Conservation (phyloP, 2,888 invertebrate species). For the Aromia moschata region DNA sequence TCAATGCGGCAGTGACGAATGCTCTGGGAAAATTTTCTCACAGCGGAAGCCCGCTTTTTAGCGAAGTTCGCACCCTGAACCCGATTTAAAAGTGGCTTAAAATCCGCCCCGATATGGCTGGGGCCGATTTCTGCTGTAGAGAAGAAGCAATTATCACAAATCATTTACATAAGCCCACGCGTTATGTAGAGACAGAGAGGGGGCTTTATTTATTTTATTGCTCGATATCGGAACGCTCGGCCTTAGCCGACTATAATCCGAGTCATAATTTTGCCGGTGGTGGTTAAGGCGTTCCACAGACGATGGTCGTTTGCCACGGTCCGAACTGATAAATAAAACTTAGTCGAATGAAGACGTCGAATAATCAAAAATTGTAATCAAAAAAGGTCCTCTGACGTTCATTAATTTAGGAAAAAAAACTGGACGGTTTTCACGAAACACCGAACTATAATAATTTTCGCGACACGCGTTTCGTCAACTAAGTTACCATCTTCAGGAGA, state of each 20-base stretch:
- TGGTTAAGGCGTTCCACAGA: slow-evolving; percentile 22
- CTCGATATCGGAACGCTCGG: slow-evolving; percentile 31
- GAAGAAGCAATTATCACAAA: slow-evolving; percentile 25
- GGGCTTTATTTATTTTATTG: slow-evolving; percentile 36
- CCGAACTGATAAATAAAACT: too few species aligned
- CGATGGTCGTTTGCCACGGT: too few species aligned
- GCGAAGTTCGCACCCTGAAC: background rate
- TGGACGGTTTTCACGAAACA: too few species aligned
- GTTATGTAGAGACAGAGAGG: slow-evolving; percentile 20
- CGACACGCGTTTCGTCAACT: too few species aligned
- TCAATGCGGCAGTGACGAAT: too few species aligned
- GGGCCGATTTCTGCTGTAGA: slow-evolving; percentile 2
- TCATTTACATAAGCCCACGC: slow-evolving; percentile 28
- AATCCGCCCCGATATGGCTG: background rate
- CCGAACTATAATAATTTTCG: too few species aligned
- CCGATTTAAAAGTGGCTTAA: background rate
- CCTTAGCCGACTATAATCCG: slow-evolving; percentile 33
- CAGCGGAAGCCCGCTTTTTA: background rate
- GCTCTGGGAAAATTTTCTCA: too few species aligned
- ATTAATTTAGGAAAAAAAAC: too few species aligned
- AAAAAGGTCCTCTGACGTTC: too few species aligned
- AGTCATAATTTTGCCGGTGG: slow-evolving; percentile 35
- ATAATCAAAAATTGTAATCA: too few species aligned
- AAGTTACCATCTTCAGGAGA: too few species aligned
- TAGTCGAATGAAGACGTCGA: too few species aligned